A percentile compares a stretch with the other conserved stretches of the same genome.
Conservation (phyloP, 2,797 vertebrate species). For the Sebastes oblongus region DNA sequence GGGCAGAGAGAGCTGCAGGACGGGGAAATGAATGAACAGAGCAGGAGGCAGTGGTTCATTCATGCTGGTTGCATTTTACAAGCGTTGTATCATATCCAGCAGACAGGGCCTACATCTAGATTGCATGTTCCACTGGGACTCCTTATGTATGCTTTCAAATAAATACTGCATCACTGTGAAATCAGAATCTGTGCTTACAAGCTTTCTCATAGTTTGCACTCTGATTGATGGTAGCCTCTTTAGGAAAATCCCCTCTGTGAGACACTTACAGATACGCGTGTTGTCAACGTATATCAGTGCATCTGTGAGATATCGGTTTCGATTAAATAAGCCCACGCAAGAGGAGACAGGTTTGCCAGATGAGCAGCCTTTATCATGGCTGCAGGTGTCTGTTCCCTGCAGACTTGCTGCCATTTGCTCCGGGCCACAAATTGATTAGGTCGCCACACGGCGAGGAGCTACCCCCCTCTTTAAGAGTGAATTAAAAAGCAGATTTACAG, state of each 20-base stretch:
- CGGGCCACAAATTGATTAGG: slow-evolving; percentile 39
- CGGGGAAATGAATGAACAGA: slow-evolving; percentile 35
- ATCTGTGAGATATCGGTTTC: slow-evolving; percentile 10
- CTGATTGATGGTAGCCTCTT: slow-evolving; percentile 34
- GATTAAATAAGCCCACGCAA: slow-evolving; percentile 6
- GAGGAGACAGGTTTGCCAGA: slow-evolving; percentile 14
- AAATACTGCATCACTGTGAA: slow-evolving; percentile 19
- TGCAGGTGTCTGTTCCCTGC: slow-evolving; percentile 25
- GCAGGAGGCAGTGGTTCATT: slow-evolving; percentile 20
- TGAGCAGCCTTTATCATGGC: slow-evolving; percentile 48
- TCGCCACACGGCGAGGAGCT: slow-evolving; percentile 45
- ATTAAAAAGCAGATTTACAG: slow-evolving; percentile 50
- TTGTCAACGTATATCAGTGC: not conserved
- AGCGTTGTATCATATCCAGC: slow-evolving; percentile 21
- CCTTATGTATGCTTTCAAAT: slow-evolving; percentile 31
- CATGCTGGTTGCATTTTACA: slow-evolving; percentile 31
- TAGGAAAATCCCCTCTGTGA: slow-evolving; percentile 11
- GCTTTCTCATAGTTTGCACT: not conserved
- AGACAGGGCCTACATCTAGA: slow-evolving; percentile 9
- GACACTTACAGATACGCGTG: not conserved
- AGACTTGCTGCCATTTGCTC: slow-evolving; percentile 50
- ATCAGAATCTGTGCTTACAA: slow-evolving; percentile 10
- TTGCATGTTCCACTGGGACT: slow-evolving; percentile 28
- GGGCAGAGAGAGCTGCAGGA: slow-evolving; percentile 1
- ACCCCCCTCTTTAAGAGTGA: slow-evolving; percentile 45